Conservation (phyloP, 2,113 vertebrate genomes). For the Eubucco bourcierii region DNA sequence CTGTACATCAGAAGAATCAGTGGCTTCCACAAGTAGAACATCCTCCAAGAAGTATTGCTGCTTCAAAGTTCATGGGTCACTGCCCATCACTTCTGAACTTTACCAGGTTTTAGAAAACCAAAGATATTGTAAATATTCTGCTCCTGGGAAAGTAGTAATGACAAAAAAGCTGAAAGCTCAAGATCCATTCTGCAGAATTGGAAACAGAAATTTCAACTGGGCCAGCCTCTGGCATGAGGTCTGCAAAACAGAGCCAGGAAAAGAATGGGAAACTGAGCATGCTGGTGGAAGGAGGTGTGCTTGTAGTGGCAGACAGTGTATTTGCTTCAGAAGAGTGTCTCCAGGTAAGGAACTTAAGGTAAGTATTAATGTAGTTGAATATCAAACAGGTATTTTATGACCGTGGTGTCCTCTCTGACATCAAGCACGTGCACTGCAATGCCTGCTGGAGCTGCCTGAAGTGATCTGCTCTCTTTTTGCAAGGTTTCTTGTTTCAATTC, state of each 20-base stretch:
- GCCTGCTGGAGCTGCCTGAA: background rate
- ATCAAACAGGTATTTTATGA: background rate
- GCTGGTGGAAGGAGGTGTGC: background rate
- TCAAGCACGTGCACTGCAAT: rapidly evolving
- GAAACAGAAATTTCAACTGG: background rate
- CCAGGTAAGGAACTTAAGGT: background rate
- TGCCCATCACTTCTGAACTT: background rate
- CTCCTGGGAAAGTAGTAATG: background rate
- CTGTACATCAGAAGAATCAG: background rate
- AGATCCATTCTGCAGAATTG: background rate
- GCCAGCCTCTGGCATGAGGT: background rate
- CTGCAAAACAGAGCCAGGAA: background rate
- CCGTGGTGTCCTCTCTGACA: background rate
- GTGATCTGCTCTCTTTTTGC: background rate
- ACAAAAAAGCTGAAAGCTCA: background rate
- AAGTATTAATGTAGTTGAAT: background rate
- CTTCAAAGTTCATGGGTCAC: background rate
- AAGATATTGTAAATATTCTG: background rate
- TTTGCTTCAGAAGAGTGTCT: constrained; percentile 8
- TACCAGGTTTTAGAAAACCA: background rate
- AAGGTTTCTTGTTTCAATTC: background rate
- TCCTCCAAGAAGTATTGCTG: background rate
- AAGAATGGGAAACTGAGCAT: background rate
- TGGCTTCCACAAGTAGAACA: background rate
- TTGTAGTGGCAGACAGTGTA: background rate